A percentile compares a stretch with the other conserved stretches of the same genome.
These are phyloP conservation scores for Vandiemenella viatica DNA, from an alignment of 2,888 invertebrate genomes.

Conservation along the genomic window DNA sequence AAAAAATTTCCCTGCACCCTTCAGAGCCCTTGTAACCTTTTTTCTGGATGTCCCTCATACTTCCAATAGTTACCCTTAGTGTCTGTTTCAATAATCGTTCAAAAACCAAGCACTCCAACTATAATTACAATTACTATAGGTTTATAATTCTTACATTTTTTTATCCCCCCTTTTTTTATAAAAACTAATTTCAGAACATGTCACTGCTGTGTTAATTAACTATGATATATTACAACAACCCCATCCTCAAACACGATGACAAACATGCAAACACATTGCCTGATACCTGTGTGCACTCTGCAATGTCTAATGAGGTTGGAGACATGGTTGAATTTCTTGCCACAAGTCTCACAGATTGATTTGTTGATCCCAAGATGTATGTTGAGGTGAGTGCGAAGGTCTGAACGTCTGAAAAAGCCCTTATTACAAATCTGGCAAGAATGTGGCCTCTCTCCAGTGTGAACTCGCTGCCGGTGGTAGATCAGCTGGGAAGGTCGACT, in stretches of 20 bases:
- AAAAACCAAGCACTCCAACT: too few species aligned
- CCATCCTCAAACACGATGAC: background rate
- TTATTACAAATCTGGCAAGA: constrained; percentile 24
- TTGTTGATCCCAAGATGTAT: constrained; percentile 29
- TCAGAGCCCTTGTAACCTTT: too few species aligned
- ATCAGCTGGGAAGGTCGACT: constrained; percentile 26
- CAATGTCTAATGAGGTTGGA: constrained; percentile 27
- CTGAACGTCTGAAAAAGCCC: constrained; percentile 24
- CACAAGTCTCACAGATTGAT: constrained; percentile 28
- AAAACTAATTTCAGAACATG: too few species aligned
- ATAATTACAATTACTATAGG: too few species aligned
- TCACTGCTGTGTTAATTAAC: too few species aligned
- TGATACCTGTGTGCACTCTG: constrained; percentile 28
- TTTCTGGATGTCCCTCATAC: too few species aligned
- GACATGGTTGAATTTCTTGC: constrained; percentile 29
- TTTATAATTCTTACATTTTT: too few species aligned
- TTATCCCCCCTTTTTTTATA: too few species aligned
- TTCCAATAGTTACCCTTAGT: too few species aligned
- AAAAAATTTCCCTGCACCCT: too few species aligned
- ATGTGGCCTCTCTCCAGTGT: constrained; percentile 26
- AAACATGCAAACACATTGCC: background rate
- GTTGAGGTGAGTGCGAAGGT: constrained; percentile 29
- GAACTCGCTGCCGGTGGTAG: constrained; percentile 26
- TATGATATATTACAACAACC: too few species aligned
- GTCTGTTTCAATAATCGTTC: too few species aligned